Evolutionary conservation across 2,797 vertebrate genomes (phyloP).

Genomic region (Potorous gilbertii): DNA sequence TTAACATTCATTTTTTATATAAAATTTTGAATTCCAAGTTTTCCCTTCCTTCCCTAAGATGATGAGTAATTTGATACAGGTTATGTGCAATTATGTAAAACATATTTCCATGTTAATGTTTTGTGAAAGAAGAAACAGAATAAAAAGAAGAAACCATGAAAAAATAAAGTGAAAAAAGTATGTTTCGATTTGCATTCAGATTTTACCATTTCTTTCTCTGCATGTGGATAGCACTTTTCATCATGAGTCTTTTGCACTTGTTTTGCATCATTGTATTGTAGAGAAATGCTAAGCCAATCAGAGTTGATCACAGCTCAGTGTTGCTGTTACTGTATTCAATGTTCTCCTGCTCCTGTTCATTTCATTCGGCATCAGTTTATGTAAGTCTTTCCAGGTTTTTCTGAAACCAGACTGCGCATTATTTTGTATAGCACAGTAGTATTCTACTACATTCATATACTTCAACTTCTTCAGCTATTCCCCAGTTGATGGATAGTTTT

Average conservation of each 20-base stretch:
- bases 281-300: not conserved
- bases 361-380: too few species aligned
- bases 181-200: too few species aligned
- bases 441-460: too few species aligned
- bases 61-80: not conserved
- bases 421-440: too few species aligned
- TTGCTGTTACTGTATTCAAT: not conserved
- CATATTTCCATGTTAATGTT: not conserved
- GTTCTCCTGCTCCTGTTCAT: not conserved
- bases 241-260: not conserved
- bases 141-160: not conserved
- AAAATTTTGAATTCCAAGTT: not conserved
- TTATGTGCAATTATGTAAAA: not conserved
- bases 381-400: too few species aligned
- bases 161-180: not conserved
- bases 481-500: too few species aligned
- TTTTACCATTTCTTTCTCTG: not conserved
- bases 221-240: not conserved
- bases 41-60: not conserved
- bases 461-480: too few species aligned
- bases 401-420: too few species aligned
- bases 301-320: too few species aligned
- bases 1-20: not conserved
- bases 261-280: not conserved
- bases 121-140: not conserved